Evolutionary conservation across 2,888 invertebrate genomes (phyloP).

Genomic region (Drosophila nr. perissopoda): DNA sequence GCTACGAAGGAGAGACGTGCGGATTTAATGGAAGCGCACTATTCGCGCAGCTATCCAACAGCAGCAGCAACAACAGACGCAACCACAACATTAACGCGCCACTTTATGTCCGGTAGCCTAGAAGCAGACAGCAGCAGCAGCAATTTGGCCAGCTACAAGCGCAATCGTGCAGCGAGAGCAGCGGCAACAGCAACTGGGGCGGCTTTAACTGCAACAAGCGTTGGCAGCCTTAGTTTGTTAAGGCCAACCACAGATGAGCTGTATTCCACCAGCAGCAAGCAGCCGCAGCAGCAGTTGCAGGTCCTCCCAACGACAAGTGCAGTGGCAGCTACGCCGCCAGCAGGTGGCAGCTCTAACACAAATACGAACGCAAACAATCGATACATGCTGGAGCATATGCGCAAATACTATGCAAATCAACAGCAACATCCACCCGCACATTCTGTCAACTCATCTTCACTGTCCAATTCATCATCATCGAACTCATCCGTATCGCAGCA

Average conservation of each 20-base stretch:
- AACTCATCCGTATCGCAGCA: conserved; percentile 81
- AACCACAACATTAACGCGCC: conserved; percentile 17
- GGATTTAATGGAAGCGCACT: conserved; percentile 66
- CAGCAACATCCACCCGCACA: conserved; percentile 78
- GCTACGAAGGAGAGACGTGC: conserved; percentile 56
- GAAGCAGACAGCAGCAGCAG: conserved; percentile 7
- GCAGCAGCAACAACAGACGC: conserved; percentile 20
- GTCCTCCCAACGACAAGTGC: conserved; percentile 20
- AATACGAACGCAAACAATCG: conserved; percentile 71
- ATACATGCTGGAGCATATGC: conserved; percentile 82
- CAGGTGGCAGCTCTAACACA: conserved; percentile 49
- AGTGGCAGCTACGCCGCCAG: conserved; percentile 35
- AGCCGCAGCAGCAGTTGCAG: conserved; percentile 28
- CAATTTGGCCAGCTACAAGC: conserved; percentile 11
- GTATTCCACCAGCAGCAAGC: conserved; percentile 66
- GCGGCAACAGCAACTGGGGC: conserved; percentile 9
- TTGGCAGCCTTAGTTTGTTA: conserved; percentile 39
- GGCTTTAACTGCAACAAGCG: conserved; percentile 20
- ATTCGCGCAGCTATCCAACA: conserved; percentile 52
- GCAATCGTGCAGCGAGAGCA: conserved; percentile 26
- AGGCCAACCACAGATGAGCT: conserved; percentile 54
- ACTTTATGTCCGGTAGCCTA: conserved; percentile 24
- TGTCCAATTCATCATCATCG: conserved; percentile 83
- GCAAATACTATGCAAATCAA: conserved; percentile 83
- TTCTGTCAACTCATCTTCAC: conserved; percentile 80